phyloP scores from a whole-genome alignment of 2,888 invertebrate genomes.

The Mystacides longicornis region DNA sequence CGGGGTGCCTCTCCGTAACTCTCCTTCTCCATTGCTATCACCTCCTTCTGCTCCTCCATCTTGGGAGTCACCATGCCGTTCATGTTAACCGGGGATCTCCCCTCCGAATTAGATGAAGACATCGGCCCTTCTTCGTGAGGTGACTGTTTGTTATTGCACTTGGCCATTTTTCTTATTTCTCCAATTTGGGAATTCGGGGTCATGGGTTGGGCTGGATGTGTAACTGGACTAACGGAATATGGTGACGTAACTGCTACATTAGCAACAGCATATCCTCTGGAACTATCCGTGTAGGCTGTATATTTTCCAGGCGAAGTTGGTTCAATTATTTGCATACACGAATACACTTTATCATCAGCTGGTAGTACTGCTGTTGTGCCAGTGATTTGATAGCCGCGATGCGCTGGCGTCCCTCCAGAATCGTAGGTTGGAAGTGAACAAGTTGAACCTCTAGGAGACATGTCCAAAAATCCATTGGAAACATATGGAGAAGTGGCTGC shows the following conservation, averaged over 20 bases:
- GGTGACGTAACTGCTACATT: slow-evolving; percentile 44
- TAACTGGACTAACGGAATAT: slow-evolving; percentile 42
- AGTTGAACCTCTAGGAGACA: slow-evolving; percentile 55
- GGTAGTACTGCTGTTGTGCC: slow-evolving; percentile 38
- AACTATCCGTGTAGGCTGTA: slow-evolving; percentile 48
- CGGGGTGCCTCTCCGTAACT: slow-evolving; percentile 57
- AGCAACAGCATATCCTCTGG: slow-evolving; percentile 47
- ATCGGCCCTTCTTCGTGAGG: slow-evolving; percentile 32
- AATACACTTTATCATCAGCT: slow-evolving; percentile 52
- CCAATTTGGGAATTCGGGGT: slow-evolving; percentile 28
- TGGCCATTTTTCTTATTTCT: slow-evolving; percentile 20
- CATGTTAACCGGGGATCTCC: slow-evolving; percentile 55
- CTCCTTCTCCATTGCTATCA: slow-evolving; percentile 22
- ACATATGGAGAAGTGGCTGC: slow-evolving; percentile 59
- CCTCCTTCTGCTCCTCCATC: slow-evolving; percentile 50
- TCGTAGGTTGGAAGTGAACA: slow-evolving; percentile 57
- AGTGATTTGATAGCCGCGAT: slow-evolving; percentile 49
- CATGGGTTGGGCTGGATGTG: slow-evolving; percentile 41
- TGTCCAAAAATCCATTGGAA: slow-evolving; percentile 78
- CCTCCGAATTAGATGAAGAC: slow-evolving; percentile 47
- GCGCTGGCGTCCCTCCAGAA: slow-evolving; percentile 35
- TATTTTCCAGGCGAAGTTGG: slow-evolving; percentile 53
- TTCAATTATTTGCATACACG: slow-evolving; percentile 52
- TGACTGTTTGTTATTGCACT: slow-evolving; percentile 29
- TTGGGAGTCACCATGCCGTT: slow-evolving; percentile 49